Evolutionary conservation across 2,113 vertebrate genomes (phyloP).

Genomic region (Podarcis raffonei): DNA sequence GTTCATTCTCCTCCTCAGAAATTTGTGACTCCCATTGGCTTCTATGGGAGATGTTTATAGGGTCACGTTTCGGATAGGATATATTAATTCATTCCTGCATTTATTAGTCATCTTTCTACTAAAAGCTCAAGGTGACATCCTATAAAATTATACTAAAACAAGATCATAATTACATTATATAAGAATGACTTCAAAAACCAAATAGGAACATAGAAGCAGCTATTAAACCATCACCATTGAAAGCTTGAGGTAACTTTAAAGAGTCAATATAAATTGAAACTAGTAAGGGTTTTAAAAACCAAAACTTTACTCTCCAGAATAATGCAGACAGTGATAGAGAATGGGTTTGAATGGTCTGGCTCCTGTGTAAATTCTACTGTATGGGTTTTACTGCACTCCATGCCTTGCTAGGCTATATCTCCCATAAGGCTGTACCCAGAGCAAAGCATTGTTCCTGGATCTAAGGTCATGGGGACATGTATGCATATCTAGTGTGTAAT

Average conservation of each 20-base stretch:
- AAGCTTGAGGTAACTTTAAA: background rate
- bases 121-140: background rate
- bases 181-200: background rate
- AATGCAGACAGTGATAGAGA: background rate
- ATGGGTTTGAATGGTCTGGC: background rate
- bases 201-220: background rate
- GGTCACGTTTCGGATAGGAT: background rate
- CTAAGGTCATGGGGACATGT: too few species aligned
- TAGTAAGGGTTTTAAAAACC: background rate
- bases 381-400: background rate
- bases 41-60: background rate
- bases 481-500: too few species aligned
- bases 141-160: background rate
- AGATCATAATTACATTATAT: background rate
- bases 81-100: background rate
- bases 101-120: background rate
- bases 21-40: background rate
- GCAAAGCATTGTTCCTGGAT: background rate
- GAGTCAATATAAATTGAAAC: background rate
- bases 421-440: background rate
- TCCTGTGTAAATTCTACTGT: background rate
- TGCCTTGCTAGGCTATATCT: background rate
- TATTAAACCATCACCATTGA: background rate
- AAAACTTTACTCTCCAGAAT: background rate
- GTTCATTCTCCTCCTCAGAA: background rate